phyloP scores from a whole-genome alignment of 2,797 vertebrate species.

The Coregonus ussuriensis region DNA sequence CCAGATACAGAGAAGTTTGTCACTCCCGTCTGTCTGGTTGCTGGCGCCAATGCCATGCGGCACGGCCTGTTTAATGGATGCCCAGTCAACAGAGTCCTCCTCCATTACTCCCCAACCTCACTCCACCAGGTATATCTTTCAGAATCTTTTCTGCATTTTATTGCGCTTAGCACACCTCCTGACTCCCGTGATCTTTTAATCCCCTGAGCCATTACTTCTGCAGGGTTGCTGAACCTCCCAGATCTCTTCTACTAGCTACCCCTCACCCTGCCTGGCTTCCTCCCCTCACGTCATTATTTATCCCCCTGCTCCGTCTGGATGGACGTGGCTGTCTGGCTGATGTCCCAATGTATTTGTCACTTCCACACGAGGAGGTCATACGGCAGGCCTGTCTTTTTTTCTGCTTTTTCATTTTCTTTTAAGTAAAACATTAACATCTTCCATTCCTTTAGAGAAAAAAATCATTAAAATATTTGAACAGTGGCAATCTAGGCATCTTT shows the following conservation, averaged over 20 bases:
- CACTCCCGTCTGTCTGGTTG: not conserved
- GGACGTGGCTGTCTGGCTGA: constrained; percentile 8
- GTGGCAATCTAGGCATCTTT: constrained; percentile 72
- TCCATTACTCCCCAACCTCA: constrained; percentile 29
- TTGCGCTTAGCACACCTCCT: constrained; percentile 47
- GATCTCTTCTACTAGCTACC: not conserved
- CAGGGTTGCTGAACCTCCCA: constrained; percentile 32
- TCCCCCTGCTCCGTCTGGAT: constrained; percentile 21
- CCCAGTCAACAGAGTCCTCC: constrained; percentile 19
- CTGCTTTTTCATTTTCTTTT: constrained; percentile 2
- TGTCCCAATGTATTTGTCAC: constrained; percentile 14
- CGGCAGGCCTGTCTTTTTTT: not conserved
- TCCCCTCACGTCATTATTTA: constrained; percentile 27
- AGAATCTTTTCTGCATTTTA: constrained; percentile 49
- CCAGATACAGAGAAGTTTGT: not conserved
- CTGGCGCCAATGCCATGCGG: not conserved
- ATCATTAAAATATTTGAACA: constrained; percentile 75
- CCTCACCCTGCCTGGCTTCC: not conserved
- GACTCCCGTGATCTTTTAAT: constrained; percentile 63
- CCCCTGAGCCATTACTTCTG: constrained; percentile 43
- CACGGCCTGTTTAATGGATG: constrained; percentile 10
- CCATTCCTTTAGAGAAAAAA: constrained; percentile 33
- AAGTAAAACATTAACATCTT: constrained; percentile 15
- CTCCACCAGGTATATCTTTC: constrained; percentile 43
- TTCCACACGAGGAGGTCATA: not conserved